Conservation (phyloP, 1,140 invertebrate species). For the Leguminivora glycinivorella region DNA sequence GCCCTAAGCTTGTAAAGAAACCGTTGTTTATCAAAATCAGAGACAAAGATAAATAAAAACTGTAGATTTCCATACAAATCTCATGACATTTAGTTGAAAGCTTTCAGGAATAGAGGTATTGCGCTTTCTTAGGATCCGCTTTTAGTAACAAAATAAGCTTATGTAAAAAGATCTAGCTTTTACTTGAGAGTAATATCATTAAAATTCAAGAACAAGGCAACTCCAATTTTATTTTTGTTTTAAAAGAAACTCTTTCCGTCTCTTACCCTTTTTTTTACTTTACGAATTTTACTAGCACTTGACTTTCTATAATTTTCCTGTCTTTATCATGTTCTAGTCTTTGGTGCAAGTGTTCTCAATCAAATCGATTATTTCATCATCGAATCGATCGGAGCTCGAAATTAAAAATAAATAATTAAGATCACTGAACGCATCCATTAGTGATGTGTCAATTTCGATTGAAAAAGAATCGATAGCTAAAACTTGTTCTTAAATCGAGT, state of each 20-base stretch:
- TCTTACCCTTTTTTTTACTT: too few species aligned
- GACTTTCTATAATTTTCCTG: background rate
- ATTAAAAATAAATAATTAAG: slow-evolving; percentile 35
- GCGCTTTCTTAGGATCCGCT: too few species aligned
- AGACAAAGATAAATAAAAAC: background rate
- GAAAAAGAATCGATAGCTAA: background rate
- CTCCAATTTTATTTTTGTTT: too few species aligned
- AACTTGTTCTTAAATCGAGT: background rate
- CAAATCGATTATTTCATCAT: slow-evolving; percentile 27
- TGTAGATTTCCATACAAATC: background rate
- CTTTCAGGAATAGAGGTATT: too few species aligned
- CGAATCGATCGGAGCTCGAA: background rate
- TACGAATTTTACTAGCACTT: too few species aligned
- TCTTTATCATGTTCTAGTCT: background rate
- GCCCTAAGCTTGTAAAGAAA: slow-evolving; percentile 11
- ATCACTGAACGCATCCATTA: slow-evolving; percentile 42
- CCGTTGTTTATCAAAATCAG: background rate
- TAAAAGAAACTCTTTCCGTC: too few species aligned
- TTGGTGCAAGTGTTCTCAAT: background rate
- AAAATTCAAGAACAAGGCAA: too few species aligned
- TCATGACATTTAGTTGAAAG: too few species aligned
- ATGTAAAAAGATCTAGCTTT: too few species aligned
- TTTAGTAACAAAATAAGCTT: too few species aligned
- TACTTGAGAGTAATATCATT: too few species aligned
- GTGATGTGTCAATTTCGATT: slow-evolving; percentile 40